phyloP scores from a whole-genome alignment of 2,888 invertebrate species.

The Yponomeuta cagnagella region DNA sequence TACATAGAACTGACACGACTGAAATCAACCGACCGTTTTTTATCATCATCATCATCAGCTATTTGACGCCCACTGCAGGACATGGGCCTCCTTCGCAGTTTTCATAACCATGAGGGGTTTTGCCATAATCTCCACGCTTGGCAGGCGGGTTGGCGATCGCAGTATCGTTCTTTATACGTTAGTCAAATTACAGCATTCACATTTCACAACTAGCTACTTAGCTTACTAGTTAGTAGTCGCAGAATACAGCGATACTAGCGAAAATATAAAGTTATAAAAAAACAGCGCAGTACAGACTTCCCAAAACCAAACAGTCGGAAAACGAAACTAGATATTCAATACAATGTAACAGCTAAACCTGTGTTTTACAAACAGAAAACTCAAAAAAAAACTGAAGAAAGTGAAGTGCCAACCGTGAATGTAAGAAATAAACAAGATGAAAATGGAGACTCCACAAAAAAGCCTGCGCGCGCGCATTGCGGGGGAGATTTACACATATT shows the following conservation, averaged over 20 bases:
- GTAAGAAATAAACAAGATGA: neutral
- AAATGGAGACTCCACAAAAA: constrained; percentile 30
- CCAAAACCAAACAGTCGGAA: neutral
- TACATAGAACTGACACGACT: neutral
- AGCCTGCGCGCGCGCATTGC: constrained; percentile 42
- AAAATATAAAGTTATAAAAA: neutral
- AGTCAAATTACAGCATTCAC: neutral
- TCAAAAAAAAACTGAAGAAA: neutral
- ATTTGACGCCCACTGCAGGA: too few species aligned
- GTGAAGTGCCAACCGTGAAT: neutral
- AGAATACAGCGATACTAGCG: neutral
- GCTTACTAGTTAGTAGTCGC: neutral
- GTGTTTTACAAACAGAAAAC: neutral
- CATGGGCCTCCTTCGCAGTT: too few species aligned
- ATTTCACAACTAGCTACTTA: neutral
- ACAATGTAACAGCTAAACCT: neutral
- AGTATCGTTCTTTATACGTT: neutral
- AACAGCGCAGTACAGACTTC: neutral
- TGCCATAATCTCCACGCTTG: too few species aligned
- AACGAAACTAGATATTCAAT: neutral
- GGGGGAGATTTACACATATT: constrained; percentile 57
- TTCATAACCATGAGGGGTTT: too few species aligned
- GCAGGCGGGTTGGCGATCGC: too few species aligned
- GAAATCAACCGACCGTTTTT: neutral
- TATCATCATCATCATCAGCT: too few species aligned